Conservation (phyloP, 2,888 invertebrate genomes). For the Diarsia rubi region DNA sequence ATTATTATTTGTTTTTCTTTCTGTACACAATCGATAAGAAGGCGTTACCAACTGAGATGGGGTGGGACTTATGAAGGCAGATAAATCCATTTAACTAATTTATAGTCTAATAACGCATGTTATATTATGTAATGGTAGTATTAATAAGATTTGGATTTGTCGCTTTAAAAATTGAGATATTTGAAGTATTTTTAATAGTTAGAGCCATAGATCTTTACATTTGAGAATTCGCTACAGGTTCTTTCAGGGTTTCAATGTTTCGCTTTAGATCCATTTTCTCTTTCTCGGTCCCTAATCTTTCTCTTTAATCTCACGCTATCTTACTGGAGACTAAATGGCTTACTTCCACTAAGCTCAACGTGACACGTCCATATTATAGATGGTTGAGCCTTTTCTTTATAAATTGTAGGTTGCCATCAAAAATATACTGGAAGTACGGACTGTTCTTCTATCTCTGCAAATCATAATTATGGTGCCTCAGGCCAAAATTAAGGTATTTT, state of each 20-base stretch:
- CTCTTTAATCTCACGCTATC: background rate
- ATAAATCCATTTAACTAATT: background rate
- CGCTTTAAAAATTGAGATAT: background rate
- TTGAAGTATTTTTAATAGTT: background rate
- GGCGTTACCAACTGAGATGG: conserved; percentile 11
- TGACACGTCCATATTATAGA: background rate
- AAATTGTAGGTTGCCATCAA: background rate
- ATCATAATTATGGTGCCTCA: too few relatives aligned
- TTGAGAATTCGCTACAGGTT: background rate
- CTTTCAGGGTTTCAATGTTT: background rate
- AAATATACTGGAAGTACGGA: background rate
- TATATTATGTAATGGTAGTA: too few relatives aligned
- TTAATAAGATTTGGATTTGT: background rate
- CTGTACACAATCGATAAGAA: conserved; percentile 31
- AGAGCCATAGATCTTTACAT: background rate
- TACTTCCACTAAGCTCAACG: background rate
- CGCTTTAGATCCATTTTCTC: background rate
- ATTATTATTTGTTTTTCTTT: conserved; percentile 51
- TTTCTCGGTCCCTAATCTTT: background rate
- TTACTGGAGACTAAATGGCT: background rate
- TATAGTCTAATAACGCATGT: background rate
- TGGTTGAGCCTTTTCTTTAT: background rate
- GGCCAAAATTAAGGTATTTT: background rate
- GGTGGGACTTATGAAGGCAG: background rate
- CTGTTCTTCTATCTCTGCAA: background rate